A percentile compares a stretch with the other conserved stretches of the same genome.
Conservation (phyloP, 2,113 vertebrate species). For the Capra hircus region DNA sequence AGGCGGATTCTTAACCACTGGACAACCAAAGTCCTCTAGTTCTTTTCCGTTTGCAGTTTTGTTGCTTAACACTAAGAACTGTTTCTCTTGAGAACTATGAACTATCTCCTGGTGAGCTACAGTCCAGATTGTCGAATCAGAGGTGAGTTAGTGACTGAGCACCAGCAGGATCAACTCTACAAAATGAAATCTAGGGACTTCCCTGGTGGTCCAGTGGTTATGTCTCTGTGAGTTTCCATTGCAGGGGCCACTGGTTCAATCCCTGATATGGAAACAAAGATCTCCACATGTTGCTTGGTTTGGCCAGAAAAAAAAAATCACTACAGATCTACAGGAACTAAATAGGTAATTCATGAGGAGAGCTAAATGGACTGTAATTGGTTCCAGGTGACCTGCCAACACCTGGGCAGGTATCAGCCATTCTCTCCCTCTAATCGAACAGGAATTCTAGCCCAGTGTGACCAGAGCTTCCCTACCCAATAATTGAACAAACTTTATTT, state of each 20-base stretch:
- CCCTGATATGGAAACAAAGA: neutral
- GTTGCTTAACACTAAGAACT: neutral
- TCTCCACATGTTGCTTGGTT: neutral
- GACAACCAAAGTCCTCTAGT: neutral
- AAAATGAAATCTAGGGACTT: neutral
- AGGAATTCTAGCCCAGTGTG: neutral
- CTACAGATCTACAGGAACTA: neutral
- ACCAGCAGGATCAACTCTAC: neutral
- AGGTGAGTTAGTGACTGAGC: neutral
- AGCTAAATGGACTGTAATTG: neutral
- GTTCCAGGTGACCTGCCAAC: neutral
- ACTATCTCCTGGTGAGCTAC: neutral
- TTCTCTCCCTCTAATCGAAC: rapidly evolving
- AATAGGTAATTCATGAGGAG: neutral
- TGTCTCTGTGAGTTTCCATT: neutral
- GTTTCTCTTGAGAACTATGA: neutral
- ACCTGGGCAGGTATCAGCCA: neutral
- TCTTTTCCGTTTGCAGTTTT: neutral
- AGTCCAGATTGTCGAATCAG: neutral
- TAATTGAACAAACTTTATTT: neutral
- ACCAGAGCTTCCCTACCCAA: neutral
- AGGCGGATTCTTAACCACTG: neutral
- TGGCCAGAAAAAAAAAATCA: neutral
- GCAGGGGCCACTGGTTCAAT: neutral
- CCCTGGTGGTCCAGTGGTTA: neutral